phyloP scores from a whole-genome alignment of 2,797 vertebrate genomes.

The Lacerta agilis region DNA sequence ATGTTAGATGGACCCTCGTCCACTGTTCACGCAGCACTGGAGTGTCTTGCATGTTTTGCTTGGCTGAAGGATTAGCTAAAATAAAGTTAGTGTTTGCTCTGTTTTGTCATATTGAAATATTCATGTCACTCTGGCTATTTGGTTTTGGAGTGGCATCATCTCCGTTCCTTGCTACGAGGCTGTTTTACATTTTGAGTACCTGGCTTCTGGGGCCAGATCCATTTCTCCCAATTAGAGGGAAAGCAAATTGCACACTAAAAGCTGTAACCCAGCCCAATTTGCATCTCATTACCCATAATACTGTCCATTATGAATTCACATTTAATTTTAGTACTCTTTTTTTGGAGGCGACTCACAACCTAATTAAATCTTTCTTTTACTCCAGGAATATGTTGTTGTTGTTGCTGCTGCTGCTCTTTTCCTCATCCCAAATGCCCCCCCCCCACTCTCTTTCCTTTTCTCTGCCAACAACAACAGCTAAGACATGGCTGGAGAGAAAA shows the following conservation, averaged over 20 bases:
- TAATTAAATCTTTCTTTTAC: slow-evolving; percentile 62
- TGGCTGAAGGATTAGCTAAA: background rate
- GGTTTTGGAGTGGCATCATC: slow-evolving; percentile 14
- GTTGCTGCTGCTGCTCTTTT: background rate
- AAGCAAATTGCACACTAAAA: slow-evolving; percentile 48
- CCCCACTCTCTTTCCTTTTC: background rate
- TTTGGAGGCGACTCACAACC: slow-evolving; percentile 62
- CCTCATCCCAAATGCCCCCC: background rate
- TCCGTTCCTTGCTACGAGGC: slow-evolving; percentile 26
- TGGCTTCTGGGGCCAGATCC: slow-evolving; percentile 57
- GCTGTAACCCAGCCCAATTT: slow-evolving; percentile 57
- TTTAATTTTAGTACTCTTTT: slow-evolving; percentile 63
- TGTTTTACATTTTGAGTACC: slow-evolving; percentile 32
- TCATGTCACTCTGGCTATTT: slow-evolving; percentile 18
- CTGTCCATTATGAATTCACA: slow-evolving; percentile 61
- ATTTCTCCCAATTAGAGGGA: slow-evolving; percentile 64
- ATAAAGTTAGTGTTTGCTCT: background rate
- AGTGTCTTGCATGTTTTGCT: background rate
- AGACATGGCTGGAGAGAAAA: background rate
- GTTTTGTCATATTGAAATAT: slow-evolving; percentile 16
- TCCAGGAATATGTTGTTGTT: slow-evolving; percentile 51
- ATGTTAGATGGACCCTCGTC: fast-evolving
- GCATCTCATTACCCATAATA: slow-evolving; percentile 68
- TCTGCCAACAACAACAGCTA: background rate
- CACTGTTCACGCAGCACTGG: background rate